Evolutionary conservation across 2,888 invertebrate species (phyloP), one percentile per base, ranked within the genome.

Genomic region (Polydrusus cervinus): DNA sequence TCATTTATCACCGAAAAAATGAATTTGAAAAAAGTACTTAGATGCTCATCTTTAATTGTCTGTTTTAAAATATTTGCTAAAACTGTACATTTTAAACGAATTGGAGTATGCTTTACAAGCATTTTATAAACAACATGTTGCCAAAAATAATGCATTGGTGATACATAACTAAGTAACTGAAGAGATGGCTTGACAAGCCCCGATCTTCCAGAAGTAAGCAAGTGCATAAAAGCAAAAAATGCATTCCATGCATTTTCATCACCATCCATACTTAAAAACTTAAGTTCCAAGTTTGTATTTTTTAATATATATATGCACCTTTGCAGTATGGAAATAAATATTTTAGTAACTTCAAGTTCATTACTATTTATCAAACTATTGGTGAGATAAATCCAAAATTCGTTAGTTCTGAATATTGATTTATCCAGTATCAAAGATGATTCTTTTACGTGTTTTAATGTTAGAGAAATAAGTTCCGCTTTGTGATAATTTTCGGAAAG

Each of bases 61-160:
- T 55, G 55, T n/a, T 30, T 18, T 30, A 55, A 55, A 14, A 55
- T 30, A 7, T 5, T 5, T 3, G n/a, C 55, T 20, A 55, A 8
- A 25, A 55, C 55, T n/a, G 25, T 20, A 55, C 55, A 55, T 55
- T 55, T 25, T 55, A 55, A 55, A 8, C 30, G 5, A 30, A 30
- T 13, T 30, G 55, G n/a, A 5, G 30, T 13, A n/a, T 30, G 30
- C n/a, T 30, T 25, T 55, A 55, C 3, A 13, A 30, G n/a, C 13
- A 55, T 7, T 55, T 55, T 13, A 30, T 20, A 55, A 30, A 55
- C 30, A 55, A n/a, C 9, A n/a, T 30, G 13, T 55, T 30, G 25
- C 55, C 55, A 55, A 9, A 55, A 55, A 30, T 55, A 55, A 30
- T 55, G 55, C 1, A 55, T 6, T 1, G n/a, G 7, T 30, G 55